A percentile compares a stretch with the other conserved stretches of the same genome.
phyloP scores from a whole-genome alignment of 53 echinoderm and acorn worm species.

The Holothuria leucospilota region DNA sequence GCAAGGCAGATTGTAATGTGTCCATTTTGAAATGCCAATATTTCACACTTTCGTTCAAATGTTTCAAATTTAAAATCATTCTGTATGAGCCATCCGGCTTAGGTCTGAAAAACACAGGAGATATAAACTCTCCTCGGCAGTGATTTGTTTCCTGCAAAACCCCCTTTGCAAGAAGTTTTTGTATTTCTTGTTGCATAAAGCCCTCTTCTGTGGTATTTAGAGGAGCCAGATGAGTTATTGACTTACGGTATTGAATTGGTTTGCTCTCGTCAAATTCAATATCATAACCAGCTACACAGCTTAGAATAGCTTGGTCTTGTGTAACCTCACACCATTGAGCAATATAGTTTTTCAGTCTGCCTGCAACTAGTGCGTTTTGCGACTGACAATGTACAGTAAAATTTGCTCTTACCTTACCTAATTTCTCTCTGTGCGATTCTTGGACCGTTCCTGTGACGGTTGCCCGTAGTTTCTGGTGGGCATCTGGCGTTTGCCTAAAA shows the following conservation, averaged over 20 bases:
- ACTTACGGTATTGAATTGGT: neutral
- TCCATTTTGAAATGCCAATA: too few species aligned
- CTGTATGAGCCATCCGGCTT: conserved; percentile 27
- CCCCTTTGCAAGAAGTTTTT: conserved; percentile 16
- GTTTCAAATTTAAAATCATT: conserved; percentile 36
- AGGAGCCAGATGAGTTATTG: neutral
- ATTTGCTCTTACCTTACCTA: conserved; percentile 23
- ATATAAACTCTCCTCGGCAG: too few species aligned
- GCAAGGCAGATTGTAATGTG: conserved; percentile 15
- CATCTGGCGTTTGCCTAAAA: conserved; percentile 6
- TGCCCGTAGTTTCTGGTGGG: too few species aligned
- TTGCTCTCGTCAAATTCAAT: too few species aligned
- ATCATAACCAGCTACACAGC: too few species aligned
- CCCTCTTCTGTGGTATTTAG: neutral
- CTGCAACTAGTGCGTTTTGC: neutral
- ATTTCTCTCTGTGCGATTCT: conserved; percentile 19
- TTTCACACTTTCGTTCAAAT: conserved; percentile 11
- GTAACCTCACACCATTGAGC: neutral
- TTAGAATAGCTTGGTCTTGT: neutral
- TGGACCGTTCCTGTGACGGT: too few species aligned
- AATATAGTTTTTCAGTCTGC: neutral
- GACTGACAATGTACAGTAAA: neutral
- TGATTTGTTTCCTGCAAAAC: too few species aligned
- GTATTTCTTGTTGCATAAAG: conserved; percentile 13
- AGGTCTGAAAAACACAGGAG: too few species aligned